phyloP scores from a whole-genome alignment of 2,797 vertebrate species.

The Galagoides demidoff region DNA sequence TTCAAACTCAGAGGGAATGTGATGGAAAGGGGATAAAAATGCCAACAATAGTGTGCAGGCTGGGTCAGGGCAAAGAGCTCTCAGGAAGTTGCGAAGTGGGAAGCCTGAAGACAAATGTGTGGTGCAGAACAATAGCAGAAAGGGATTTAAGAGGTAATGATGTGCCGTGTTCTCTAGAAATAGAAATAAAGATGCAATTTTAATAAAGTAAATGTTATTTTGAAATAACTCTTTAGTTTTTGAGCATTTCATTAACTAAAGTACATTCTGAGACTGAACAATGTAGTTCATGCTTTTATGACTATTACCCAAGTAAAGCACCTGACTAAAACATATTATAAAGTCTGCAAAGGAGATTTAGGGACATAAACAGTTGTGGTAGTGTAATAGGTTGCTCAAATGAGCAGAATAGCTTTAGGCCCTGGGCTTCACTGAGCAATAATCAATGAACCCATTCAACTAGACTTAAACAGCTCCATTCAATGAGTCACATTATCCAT shows the following conservation, averaged over 20 bases:
- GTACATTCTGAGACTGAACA: neutral
- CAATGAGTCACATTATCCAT: neutral
- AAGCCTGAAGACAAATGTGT: neutral
- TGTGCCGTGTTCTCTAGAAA: neutral
- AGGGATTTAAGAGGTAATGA: neutral
- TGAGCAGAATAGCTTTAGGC: neutral
- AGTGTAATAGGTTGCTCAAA: neutral
- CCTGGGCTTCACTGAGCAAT: neutral
- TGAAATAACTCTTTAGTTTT: neutral
- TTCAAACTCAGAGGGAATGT: neutral
- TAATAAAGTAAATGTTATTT: constrained; percentile 3
- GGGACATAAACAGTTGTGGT: neutral
- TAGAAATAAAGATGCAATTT: neutral
- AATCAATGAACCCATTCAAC: neutral
- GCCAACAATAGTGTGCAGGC: neutral
- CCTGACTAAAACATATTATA: neutral
- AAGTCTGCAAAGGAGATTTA: neutral
- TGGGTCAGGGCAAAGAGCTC: neutral
- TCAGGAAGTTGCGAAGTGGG: neutral
- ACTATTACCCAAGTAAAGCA: neutral
- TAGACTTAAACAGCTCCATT: neutral
- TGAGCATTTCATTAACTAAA: neutral
- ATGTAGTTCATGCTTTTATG: neutral
- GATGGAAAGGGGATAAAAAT: neutral
- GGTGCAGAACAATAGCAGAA: neutral